Conservation (phyloP, 2,797 vertebrate genomes). For the Enoplosus armatus region DNA sequence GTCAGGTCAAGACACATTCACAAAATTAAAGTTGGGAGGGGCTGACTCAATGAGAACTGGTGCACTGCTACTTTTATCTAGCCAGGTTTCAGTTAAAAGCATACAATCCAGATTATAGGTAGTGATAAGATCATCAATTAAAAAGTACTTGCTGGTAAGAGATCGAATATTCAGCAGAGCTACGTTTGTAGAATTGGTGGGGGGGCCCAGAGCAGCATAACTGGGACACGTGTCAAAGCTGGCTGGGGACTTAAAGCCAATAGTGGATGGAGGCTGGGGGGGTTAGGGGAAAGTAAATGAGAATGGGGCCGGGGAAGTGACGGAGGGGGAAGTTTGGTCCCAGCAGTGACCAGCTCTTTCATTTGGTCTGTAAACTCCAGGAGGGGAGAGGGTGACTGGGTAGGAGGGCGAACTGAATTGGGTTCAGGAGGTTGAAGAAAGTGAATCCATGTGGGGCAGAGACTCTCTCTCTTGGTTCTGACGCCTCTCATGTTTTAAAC, state of each 20-base stretch:
- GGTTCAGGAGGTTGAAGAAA: not conserved
- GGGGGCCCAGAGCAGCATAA: not conserved
- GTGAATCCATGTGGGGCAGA: constrained; percentile 11
- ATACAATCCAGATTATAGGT: not conserved
- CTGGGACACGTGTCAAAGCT: not conserved
- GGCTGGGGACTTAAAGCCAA: not conserved
- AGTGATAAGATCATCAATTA: not conserved
- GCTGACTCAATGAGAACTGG: not conserved
- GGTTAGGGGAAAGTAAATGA: not conserved
- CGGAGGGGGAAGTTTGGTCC: not conserved
- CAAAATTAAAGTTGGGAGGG: not conserved
- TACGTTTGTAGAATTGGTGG: not conserved
- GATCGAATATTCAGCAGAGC: not conserved
- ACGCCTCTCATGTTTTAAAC: constrained; percentile 10
- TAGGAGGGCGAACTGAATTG: not conserved
- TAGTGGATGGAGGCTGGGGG: not conserved
- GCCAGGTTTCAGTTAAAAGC: not conserved
- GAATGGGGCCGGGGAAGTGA: not conserved
- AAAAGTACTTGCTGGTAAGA: not conserved
- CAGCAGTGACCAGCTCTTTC: not conserved
- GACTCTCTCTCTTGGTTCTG: constrained; percentile 6
- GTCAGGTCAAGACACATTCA: not conserved
- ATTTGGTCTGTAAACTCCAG: constrained; percentile 8
- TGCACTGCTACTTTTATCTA: not conserved
- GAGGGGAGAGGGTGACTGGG: not conserved